These are phyloP conservation scores for Heliopora coerulea DNA, from an alignment of 92 coral and sea anemone genomes.

Conservation along the genomic window DNA sequence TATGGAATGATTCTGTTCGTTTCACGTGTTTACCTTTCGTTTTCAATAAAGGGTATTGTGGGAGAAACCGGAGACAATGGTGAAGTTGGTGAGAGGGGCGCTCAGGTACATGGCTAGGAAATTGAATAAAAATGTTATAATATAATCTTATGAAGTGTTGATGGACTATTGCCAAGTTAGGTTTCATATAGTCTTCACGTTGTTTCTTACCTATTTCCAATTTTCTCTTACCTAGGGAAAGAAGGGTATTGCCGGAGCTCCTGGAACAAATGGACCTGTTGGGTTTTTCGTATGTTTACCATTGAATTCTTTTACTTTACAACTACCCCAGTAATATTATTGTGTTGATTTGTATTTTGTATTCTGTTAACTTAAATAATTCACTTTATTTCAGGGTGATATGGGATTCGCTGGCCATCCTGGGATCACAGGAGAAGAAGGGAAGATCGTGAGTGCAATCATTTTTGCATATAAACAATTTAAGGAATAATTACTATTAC, in stretches of 20 bases:
- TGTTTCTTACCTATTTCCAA: not conserved
- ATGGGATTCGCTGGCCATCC: constrained; percentile 16
- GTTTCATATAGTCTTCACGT: too few relatives aligned
- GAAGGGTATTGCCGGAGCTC: constrained; percentile 71
- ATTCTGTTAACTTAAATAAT: not conserved
- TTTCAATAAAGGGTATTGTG: not conserved
- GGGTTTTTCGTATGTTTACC: constrained; percentile 56
- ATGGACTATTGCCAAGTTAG: too few relatives aligned
- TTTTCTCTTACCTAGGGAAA: constrained; percentile 24
- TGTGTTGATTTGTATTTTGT: not conserved
- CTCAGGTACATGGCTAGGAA: not conserved
- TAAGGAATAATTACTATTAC: too few relatives aligned
- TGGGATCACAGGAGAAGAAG: constrained; percentile 27
- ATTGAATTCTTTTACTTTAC: not conserved
- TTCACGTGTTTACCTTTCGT: not conserved
- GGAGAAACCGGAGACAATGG: constrained; percentile 17
- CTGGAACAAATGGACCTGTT: constrained; percentile 59
- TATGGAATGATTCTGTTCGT: not conserved
- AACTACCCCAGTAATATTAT: not conserved
- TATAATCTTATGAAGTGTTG: too few relatives aligned
- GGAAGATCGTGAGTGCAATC: constrained; percentile 19
- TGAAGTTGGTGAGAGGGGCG: constrained; percentile 13
- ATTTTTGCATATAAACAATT: too few relatives aligned
- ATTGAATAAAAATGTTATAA: too few relatives aligned
- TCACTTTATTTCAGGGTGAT: constrained; percentile 9